Conservation (phyloP, 2,797 vertebrate genomes). For the Muscicapa striata region DNA sequence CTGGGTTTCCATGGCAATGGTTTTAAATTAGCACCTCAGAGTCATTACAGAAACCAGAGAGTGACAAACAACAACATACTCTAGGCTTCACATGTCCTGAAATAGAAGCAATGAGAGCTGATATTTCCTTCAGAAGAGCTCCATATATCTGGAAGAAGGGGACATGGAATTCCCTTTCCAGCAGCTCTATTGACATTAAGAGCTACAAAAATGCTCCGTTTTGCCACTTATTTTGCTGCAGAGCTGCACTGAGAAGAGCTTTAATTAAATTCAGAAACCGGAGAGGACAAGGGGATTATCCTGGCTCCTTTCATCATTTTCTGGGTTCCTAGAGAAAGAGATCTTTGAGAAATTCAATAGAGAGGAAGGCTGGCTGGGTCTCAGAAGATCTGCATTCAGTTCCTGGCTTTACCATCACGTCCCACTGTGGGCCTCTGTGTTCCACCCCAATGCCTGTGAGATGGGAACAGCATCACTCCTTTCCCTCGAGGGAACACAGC, state of each 20-base stretch:
- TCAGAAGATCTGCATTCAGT: neutral
- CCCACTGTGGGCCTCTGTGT: neutral
- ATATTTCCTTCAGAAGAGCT: conserved; percentile 32
- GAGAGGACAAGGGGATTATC: conserved; percentile 31
- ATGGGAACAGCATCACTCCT: neutral
- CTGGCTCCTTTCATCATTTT: conserved; percentile 25
- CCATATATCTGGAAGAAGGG: conserved; percentile 18
- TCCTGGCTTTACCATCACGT: neutral
- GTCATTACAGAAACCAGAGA: conserved; percentile 51
- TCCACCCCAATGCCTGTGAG: neutral
- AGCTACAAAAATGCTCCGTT: neutral
- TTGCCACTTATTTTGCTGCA: neutral
- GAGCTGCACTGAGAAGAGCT: neutral
- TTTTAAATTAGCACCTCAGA: conserved; percentile 61
- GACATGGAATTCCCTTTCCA: conserved; percentile 21
- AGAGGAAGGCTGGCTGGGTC: neutral
- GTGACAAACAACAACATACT: conserved; percentile 12
- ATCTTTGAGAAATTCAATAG: neutral
- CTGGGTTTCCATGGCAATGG: conserved; percentile 62
- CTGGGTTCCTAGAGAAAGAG: neutral
- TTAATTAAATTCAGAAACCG: conserved; percentile 30
- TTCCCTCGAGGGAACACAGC: neutral
- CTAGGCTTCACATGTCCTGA: conserved; percentile 1
- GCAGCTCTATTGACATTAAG: neutral
- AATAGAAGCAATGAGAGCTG: conserved; percentile 52